Conservation (phyloP, 1,140 invertebrate species). For the Medauroidea extradentata region DNA sequence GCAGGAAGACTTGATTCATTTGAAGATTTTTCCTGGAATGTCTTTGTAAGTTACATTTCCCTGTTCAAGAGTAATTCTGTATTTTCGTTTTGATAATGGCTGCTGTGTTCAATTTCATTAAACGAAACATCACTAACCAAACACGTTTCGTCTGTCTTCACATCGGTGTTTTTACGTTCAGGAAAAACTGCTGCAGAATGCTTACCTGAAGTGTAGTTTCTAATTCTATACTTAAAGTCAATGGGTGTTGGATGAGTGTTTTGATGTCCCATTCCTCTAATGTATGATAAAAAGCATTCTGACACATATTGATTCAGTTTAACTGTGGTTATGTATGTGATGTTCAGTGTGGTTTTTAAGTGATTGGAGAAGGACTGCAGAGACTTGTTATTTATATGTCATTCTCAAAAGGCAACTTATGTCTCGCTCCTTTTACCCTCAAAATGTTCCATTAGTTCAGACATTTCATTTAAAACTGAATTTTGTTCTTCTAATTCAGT, state of each 20-base stretch:
- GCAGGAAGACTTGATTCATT: neutral
- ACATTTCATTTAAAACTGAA: no score
- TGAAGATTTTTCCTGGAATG: neutral
- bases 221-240: slow-evolving; percentile 28
- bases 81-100: neutral
- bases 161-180: neutral
- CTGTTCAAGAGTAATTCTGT: neutral
- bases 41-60: neutral
- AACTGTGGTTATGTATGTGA: slow-evolving; percentile 26
- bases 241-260: slow-evolving; percentile 25
- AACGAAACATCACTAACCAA: neutral
- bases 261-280: slow-evolving; percentile 26
- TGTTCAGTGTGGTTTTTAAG: slow-evolving; percentile 13
- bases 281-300: slow-evolving; percentile 34
- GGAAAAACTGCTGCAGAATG: neutral
- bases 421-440: no score
- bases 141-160: neutral
- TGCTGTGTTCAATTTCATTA: neutral
- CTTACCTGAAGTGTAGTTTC: slow-evolving; percentile 24
- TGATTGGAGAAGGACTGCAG: slow-evolving; percentile 25
- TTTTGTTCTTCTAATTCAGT: no score
- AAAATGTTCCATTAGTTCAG: no score
- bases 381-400: slow-evolving; percentile 26
- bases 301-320: slow-evolving; percentile 32
- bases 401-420: no score